phyloP scores from a whole-genome alignment of 2,888 invertebrate species.

The Lamellibrachia columna region DNA sequence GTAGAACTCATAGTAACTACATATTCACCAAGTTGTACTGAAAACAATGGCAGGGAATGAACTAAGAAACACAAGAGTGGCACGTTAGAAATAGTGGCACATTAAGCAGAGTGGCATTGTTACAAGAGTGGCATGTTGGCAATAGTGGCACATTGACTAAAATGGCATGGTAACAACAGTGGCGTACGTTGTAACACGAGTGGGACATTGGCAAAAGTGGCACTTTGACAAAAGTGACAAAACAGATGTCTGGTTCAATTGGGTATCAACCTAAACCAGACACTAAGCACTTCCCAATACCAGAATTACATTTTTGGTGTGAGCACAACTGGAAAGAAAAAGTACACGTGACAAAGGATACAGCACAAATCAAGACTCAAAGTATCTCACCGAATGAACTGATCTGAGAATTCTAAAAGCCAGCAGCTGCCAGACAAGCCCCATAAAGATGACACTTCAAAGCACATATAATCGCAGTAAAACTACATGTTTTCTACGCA shows the following conservation, averaged over 20 bases:
- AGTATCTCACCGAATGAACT: background rate
- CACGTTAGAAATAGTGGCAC: background rate
- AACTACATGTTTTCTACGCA: background rate
- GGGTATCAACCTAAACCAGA: background rate
- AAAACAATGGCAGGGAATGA: background rate
- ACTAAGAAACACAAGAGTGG: background rate
- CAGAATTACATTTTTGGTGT: background rate
- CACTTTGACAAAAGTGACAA: background rate
- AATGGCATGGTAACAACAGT: background rate
- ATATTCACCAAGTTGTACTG: background rate
- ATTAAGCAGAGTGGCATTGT: background rate
- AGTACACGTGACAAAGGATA: background rate
- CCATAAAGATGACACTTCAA: background rate
- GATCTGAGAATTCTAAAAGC: background rate
- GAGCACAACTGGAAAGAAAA: background rate
- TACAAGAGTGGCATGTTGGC: too few species aligned
- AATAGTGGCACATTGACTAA: background rate
- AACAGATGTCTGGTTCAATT: background rate
- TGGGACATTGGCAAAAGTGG: background rate
- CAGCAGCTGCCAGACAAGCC: background rate
- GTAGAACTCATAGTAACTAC: too few species aligned
- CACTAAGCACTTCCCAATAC: background rate
- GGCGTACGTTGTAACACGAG: background rate
- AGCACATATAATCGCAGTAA: background rate
- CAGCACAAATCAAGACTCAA: background rate